Evolutionary conservation across 2,113 vertebrate species (phyloP), one percentile per base, ranked within the genome.

Genomic region (Nothobranchius kuhntae): DNA sequence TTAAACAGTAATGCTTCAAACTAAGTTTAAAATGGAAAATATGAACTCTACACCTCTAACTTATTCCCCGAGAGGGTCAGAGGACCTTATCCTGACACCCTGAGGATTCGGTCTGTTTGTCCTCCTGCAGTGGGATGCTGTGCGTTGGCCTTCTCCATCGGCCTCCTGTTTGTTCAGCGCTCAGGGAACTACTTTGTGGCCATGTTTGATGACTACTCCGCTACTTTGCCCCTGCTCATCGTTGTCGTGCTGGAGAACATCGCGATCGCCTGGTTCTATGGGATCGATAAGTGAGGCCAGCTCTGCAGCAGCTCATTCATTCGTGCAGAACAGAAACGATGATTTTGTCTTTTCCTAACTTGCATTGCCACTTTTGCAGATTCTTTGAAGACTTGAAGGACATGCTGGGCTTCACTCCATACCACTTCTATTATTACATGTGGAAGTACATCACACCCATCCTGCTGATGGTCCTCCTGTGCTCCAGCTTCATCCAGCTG

Each of bases 161-260:
- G 98, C 35, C 92, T 99, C 63, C 86, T 98, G 60, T 99, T 99
- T 70, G 97, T 99, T 53, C 98, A 99, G 71, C 94, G 93, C 58
- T 99, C 98, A 74, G 97, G 98, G 85, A 99, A 98, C 92, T 99
- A 99, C 90, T 99, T 94, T 61, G 96, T 99, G 81, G 91, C 95
- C 0, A 99, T 99, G 97, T 99, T 99, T 77, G 98, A 99, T 80
- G 98, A 99, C 87, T 99, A 98, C 87, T 98, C 97, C 24, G 96
- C 96, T 55, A 98, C 98, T 2, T 65, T 99, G 75, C 98, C 98
- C 9, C 89, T 99, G 73, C 94, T 99, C 64, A 94, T 99, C 14
- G 93, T 99, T 44, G 96, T 99, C 47, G 87, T 96, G 64, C 91
- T 99, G 92, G 97, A 99, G 85, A 98, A 98, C 61, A 79, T 98